Base-by-base conservation (phyloP, 2,113 vertebrate species). In the Caretta caretta region DNA sequence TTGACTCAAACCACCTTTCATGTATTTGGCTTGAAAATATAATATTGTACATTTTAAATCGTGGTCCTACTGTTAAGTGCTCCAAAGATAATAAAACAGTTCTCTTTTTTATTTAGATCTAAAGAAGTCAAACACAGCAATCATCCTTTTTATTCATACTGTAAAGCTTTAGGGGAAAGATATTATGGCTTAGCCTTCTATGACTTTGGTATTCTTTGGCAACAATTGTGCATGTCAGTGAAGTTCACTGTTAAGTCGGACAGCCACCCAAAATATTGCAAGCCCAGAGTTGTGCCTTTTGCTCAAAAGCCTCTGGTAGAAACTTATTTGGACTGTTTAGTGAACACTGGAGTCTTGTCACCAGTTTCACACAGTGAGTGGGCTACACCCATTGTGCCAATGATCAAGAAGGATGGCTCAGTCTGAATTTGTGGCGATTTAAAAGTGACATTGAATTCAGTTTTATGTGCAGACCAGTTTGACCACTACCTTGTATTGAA, bases 21-120 rank as follows among this genome's bases (percentile, higher is more conserved):
- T 86, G 17, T 90, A 90, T 81, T 93, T 93, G 27, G 24, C n/a
- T 86, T 86, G 54, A 84, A 84, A 95, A 48, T 88, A 22, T 83
- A 75, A 57, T 89, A 72, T 56, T 94, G 82, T 54, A 22, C 89
- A 90, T 38, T 57, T 46, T 62, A 83, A 93, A 93, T 51, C 35
- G 84, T 6, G 1, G 59, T 96, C 49, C 5, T 76, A 50, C 80
- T 95, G 38, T 78, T 94, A 85, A 57, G 91, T 84, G 94, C n/a
- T 90, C 72, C 14, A 86, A 92, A 80, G 57, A 5, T 35, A 69
- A 69, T 69, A 35, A 69, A 69, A 69, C 62, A n/a, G 8, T n/a
- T 69, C 29, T 10, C 48, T 88, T 31, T 31, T 17, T 92, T 81
- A 86, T 80, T 8, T 42, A 84, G n/a, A 35, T 90, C 35, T 88